Evolutionary conservation across 2,113 vertebrate species (phyloP), one percentile per base, ranked within the genome.

Genomic region (Athene cunicularia): DNA sequence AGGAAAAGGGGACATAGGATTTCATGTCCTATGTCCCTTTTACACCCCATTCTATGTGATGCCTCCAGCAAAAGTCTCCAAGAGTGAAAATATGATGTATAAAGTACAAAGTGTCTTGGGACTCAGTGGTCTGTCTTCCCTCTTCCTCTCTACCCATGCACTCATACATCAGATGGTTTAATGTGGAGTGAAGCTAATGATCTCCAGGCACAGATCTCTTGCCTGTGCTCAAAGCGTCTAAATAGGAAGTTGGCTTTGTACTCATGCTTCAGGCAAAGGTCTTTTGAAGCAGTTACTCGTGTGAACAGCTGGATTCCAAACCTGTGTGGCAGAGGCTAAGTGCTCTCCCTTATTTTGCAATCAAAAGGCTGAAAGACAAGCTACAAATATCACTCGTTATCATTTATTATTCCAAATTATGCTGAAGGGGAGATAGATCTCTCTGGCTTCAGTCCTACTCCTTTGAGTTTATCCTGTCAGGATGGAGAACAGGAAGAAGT

Each of bases 231-330:
- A 2, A 6, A 45, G 33, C 12, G 2, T 67, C 58, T 52, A 37
- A n/a, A 41, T 11, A 35, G 55, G 64, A 93, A 52, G 22, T 9
- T 9, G 60, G 24, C 45, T 92, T 86, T 71, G 27, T 53, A 18
- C 24, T 86, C 5, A 7, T 4, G 60, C 68, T 92, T 43, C 47
- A 71, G 73, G 80, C 75, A 63, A 88, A 88, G 50, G 8, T 30
- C 52, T 80, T 49, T 71, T 55, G 83, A 84, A 84, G 63, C 41
- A 81, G 39, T 41, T 27, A 14, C 49, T 88, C 2, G 0, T 86
- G 41, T 80, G 55, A 94, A 58, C 90, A 88, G 45, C 82, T 88
- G 88, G 71, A 88, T 86, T 66, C 45, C 32, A 86, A 76, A 56
- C 50, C 33, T 74, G 20, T 0, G 0, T 66, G 79, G 23, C 82